These are phyloP conservation scores for Nematopogon swammerdamellus DNA, from an alignment of 2,888 invertebrate species.

Conservation along the genomic window DNA sequence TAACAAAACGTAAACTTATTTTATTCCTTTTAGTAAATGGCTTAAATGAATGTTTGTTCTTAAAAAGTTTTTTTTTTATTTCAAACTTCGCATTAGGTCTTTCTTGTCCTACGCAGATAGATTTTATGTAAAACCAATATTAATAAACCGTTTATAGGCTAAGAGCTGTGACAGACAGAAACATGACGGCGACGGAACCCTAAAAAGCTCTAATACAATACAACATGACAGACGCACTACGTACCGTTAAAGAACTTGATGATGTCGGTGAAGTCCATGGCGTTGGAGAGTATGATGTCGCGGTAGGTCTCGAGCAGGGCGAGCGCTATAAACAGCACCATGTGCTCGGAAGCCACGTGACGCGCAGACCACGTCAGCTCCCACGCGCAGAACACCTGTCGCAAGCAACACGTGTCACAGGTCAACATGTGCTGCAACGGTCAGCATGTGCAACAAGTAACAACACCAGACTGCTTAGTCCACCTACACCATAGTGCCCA, in stretches of 20 bases:
- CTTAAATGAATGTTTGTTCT: too few species aligned
- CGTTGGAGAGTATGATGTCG: conserved; percentile 91
- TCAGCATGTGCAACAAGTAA: background rate
- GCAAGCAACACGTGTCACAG: background rate
- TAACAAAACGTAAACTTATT: too few species aligned
- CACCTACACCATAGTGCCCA: background rate
- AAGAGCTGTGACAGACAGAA: too few species aligned
- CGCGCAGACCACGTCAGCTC: conserved; percentile 95
- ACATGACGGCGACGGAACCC: too few species aligned
- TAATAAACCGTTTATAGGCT: too few species aligned
- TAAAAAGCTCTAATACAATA: too few species aligned
- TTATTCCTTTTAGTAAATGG: too few species aligned
- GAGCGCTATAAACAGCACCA: conserved; percentile 89
- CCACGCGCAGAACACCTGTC: conserved; percentile 81
- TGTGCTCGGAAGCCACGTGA: conserved; percentile 81
- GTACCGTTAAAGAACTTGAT: conserved; percentile 97
- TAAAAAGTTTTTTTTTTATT: too few species aligned
- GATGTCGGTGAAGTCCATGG: conserved; percentile 98
- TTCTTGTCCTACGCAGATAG: too few species aligned
- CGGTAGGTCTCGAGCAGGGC: conserved; percentile 90
- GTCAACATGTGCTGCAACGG: background rate
- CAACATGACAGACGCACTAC: too few species aligned
- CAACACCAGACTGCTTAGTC: background rate
- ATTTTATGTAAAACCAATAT: too few species aligned
- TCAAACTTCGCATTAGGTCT: too few species aligned